Conservation (phyloP, 2,888 invertebrate species). For the Leptogaster cylindrica region DNA sequence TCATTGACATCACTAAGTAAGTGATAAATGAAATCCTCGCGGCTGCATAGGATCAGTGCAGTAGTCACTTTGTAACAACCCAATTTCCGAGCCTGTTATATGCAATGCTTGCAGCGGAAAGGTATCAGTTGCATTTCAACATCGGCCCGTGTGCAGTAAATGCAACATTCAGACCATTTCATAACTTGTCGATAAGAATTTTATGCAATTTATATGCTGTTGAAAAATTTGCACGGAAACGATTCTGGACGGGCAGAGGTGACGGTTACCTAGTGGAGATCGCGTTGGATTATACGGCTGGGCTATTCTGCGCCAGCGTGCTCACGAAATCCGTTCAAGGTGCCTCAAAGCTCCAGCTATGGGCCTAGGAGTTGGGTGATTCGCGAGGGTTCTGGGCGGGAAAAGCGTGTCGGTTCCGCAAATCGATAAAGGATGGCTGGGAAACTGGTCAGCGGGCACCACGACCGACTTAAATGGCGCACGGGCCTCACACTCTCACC, state of each 20-base stretch:
- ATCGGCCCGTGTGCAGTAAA: too few species aligned
- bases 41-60: too few species aligned
- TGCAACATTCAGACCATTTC: not conserved
- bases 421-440: slow-evolving; percentile 6
- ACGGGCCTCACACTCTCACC: slow-evolving; percentile 28
- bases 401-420: slow-evolving; percentile 15
- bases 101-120: too few species aligned
- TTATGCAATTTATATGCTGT: not conserved
- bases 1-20: too few species aligned
- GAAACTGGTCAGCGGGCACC: not conserved
- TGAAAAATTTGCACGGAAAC: too few species aligned
- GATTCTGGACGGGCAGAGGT: too few species aligned
- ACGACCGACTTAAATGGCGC: slow-evolving; percentile 7
- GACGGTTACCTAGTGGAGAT: too few species aligned
- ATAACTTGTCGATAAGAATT: not conserved
- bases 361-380: slow-evolving; percentile 1
- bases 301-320: not conserved
- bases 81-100: too few species aligned
- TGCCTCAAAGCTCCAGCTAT: not conserved
- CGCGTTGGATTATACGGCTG: not conserved
- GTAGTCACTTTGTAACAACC: too few species aligned
- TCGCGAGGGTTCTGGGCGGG: not conserved
- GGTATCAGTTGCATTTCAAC: too few species aligned
- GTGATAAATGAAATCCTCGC: too few species aligned
- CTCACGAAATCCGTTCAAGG: not conserved